A percentile compares a stretch with the other conserved stretches of the same genome.
Conservation (phyloP, 2,888 invertebrate genomes). For the Teleogryllus oceanicus region DNA sequence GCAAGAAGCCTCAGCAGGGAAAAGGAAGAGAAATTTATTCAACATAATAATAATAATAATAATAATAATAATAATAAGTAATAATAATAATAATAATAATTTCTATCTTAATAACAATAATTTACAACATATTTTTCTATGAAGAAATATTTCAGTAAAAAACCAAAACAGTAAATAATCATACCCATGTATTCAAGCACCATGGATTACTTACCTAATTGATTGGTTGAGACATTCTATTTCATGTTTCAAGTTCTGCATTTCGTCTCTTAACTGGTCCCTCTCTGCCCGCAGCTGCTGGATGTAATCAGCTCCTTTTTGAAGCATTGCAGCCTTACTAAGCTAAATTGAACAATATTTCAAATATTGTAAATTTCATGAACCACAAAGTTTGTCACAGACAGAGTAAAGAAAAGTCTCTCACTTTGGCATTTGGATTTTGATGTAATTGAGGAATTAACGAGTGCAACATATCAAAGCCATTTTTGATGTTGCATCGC, state of each 20-base stretch:
- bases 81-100: too few relatives aligned
- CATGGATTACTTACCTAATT: slow-evolving; percentile 65
- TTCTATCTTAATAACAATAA: not conserved
- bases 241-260: slow-evolving; percentile 80
- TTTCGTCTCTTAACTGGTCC: slow-evolving; percentile 82
- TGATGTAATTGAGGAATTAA: slow-evolving; percentile 87
- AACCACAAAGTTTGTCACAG: not conserved
- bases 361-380: not conserved
- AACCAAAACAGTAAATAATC: slow-evolving; percentile 30
- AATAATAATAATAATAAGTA: too few relatives aligned
- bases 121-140: not conserved
- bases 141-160: not conserved
- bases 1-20: too few relatives aligned
- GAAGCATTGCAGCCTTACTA: slow-evolving; percentile 94
- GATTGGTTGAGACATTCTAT: slow-evolving; percentile 87
- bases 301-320: slow-evolving; percentile 95
- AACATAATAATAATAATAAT: too few relatives aligned
- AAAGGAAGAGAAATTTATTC: too few relatives aligned
- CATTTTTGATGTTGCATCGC: slow-evolving; percentile 92
- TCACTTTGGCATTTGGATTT: slow-evolving; percentile 84
- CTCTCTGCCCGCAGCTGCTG: slow-evolving; percentile 82
- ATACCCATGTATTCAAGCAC: not conserved
- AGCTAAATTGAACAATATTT: slow-evolving; percentile 52
- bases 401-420: not conserved
- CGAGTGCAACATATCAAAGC: slow-evolving; percentile 89